These are phyloP conservation scores for Sphaerophoria rueppellii DNA, from an alignment of 2,888 invertebrate genomes.

Conservation along the genomic window DNA sequence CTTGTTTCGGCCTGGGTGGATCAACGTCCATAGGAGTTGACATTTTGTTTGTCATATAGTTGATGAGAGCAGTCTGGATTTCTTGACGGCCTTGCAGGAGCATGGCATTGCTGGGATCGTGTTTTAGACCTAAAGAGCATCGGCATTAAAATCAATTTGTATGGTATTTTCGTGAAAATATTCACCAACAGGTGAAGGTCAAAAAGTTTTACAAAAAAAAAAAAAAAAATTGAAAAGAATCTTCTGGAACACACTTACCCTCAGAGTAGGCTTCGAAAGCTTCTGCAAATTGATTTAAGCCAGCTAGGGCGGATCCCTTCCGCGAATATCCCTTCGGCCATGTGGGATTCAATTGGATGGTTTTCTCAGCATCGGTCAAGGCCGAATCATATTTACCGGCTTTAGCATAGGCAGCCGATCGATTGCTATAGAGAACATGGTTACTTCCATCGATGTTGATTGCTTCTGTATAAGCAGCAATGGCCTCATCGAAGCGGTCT, in stretches of 20 bases:
- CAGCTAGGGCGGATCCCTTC: constrained; percentile 93
- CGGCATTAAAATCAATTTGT: too few relatives aligned
- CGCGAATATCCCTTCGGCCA: constrained; percentile 96
- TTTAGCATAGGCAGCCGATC: constrained; percentile 95
- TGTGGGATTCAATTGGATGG: constrained; percentile 89
- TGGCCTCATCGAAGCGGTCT: constrained; percentile 90
- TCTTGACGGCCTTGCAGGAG: constrained; percentile 80
- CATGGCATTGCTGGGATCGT: constrained; percentile 85
- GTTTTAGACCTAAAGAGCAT: constrained; percentile 83
- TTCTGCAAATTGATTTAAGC: constrained; percentile 88
- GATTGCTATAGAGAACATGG: constrained; percentile 95
- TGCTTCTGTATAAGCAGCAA: constrained; percentile 91
- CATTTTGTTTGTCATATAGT: constrained; percentile 75
- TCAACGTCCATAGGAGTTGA: constrained; percentile 79
- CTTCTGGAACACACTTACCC: constrained; percentile 80
- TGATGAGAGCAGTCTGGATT: constrained; percentile 77
- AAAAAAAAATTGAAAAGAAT: neutral
- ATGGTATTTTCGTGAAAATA: neutral
- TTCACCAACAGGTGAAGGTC: neutral
- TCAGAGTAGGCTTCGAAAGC: constrained; percentile 90
- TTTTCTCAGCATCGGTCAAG: constrained; percentile 92
- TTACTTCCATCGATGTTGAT: constrained; percentile 90
- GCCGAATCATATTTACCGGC: constrained; percentile 89
- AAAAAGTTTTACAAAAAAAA: too few relatives aligned
- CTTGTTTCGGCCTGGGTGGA: constrained; percentile 82